Evolutionary conservation across 1,140 invertebrate genomes (phyloP).

Genomic region (Drosophila equinoxialis): DNA sequence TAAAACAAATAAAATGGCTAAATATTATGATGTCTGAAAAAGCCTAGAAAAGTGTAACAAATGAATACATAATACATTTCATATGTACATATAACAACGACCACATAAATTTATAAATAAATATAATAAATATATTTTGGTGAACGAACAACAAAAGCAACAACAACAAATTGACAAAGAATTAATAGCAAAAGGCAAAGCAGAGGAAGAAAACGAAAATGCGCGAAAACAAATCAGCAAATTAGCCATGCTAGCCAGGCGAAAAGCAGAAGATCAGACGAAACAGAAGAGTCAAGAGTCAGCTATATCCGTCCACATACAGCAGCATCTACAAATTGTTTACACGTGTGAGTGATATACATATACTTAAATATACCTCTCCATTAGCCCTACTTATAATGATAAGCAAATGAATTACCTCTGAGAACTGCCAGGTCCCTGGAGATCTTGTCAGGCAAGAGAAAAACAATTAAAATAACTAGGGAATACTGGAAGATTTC

Average conservation of each 20-base stretch:
- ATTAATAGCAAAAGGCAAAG: constrained; percentile 38
- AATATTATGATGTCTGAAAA: background rate
- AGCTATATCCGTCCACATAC: background rate
- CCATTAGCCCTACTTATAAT: background rate
- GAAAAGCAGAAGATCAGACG: constrained; percentile 23
- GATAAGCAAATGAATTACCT: background rate
- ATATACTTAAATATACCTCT: constrained; percentile 18
- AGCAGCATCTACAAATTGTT: constrained; percentile 14
- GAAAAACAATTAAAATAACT: constrained; percentile 45
- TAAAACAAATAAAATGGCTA: background rate
- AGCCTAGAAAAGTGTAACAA: background rate
- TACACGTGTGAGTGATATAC: constrained; percentile 18
- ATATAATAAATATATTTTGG: constrained; percentile 67
- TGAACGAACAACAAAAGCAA: constrained; percentile 18
- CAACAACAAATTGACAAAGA: constrained; percentile 24
- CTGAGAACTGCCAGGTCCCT: background rate
- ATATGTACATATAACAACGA: constrained; percentile 3
- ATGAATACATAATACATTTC: constrained; percentile 12
- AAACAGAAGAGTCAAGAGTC: constrained; percentile 26
- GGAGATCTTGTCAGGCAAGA: background rate
- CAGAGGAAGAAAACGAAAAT: constrained; percentile 23
- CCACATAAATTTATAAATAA: constrained; percentile 73
- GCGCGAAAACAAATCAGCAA: constrained; percentile 64
- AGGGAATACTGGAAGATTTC: constrained; percentile 45
- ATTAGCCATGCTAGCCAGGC: constrained; percentile 46